These are phyloP conservation scores for Catotricha subobsoleta DNA, from an alignment of 2,888 invertebrate genomes.

Conservation along the genomic window DNA sequence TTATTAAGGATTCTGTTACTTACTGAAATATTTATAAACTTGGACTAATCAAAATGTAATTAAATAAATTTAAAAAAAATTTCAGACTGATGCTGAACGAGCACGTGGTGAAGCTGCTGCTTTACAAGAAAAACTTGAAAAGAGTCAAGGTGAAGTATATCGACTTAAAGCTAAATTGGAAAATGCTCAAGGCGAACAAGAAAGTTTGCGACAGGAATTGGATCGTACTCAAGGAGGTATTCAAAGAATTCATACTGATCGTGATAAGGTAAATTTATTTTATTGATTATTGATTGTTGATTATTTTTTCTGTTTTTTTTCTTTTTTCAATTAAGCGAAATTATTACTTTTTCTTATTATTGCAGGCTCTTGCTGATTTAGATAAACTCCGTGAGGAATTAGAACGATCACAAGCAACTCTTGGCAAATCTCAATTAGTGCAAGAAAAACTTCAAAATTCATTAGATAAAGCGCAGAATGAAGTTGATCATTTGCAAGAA, in stretches of 20 bases:
- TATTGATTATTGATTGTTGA: slow-evolving; percentile 1
- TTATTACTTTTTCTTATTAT: too few relatives aligned
- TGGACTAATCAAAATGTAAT: too few relatives aligned
- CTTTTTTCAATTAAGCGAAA: neutral
- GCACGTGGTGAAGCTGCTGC: slow-evolving; percentile 66
- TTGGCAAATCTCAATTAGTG: slow-evolving; percentile 79
- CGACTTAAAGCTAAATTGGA: slow-evolving; percentile 83
- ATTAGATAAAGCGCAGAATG: slow-evolving; percentile 76
- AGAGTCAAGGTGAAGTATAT: slow-evolving; percentile 88
- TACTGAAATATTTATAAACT: too few relatives aligned
- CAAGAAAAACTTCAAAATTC: slow-evolving; percentile 81
- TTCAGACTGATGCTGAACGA: slow-evolving; percentile 61
- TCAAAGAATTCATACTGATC: slow-evolving; percentile 69
- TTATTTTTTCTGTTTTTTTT: neutral
- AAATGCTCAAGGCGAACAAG: slow-evolving; percentile 88
- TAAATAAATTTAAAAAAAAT: neutral
- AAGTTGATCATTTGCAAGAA: slow-evolving; percentile 78
- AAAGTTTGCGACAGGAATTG: slow-evolving; percentile 80
- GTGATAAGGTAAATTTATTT: slow-evolving; percentile 43
- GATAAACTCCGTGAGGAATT: slow-evolving; percentile 78
- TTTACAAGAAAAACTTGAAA: slow-evolving; percentile 81
- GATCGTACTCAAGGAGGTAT: slow-evolving; percentile 70
- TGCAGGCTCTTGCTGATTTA: slow-evolving; percentile 57
- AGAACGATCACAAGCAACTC: slow-evolving; percentile 72
- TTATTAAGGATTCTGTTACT: too few relatives aligned